Evolutionary conservation across 2,797 vertebrate genomes (phyloP), one percentile per base, ranked within the genome.

Genomic region (Bryconaethiops microstoma): DNA sequence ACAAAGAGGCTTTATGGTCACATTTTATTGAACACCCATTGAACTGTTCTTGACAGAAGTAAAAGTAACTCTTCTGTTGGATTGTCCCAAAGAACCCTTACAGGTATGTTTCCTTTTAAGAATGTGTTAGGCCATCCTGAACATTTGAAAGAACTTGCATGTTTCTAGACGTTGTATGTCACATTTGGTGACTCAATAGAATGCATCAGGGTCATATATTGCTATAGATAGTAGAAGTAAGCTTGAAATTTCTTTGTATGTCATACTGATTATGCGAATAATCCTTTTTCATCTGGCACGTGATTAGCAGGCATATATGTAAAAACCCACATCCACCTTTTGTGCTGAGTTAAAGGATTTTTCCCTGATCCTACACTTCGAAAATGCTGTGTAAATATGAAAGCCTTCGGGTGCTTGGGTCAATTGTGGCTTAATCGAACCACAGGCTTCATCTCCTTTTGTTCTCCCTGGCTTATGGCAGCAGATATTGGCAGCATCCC

Each of bases 381-480:
- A 75, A 80, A 84, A 77, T 80, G 60, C 71, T 74, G 70, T 76
- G 78, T 64, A 86, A 82, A 84, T 84, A 76, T 75, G 73, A 87
- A 76, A 57, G 71, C 55, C 65, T 76, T 82, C 62, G 76, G 72
- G 78, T 87, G 74, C 72, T 80, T 64, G 68, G 83, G 71, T 86
- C 82, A 78, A 72, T 84, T 62, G 79, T 77, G 77, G 83, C 82
- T 86, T 84, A 79, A 84, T 82, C 83, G 80, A 79, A 84, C 83
- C 81, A 4, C 82, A 82, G 74, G 80, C 84, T 85, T 72, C 72
- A 81, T 83, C 68, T 73, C 79, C 79, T 69, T 87, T 87, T 89
- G 83, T 88, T 86, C 84, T 83, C 77, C 80, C 65, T 84, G 60
- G 78, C 80, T 80, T 84, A 85, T 86, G 63, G 80, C 82, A 82